Evolutionary conservation across 2,797 vertebrate species (phyloP).

Genomic region (Oophaga sylvatica): DNA sequence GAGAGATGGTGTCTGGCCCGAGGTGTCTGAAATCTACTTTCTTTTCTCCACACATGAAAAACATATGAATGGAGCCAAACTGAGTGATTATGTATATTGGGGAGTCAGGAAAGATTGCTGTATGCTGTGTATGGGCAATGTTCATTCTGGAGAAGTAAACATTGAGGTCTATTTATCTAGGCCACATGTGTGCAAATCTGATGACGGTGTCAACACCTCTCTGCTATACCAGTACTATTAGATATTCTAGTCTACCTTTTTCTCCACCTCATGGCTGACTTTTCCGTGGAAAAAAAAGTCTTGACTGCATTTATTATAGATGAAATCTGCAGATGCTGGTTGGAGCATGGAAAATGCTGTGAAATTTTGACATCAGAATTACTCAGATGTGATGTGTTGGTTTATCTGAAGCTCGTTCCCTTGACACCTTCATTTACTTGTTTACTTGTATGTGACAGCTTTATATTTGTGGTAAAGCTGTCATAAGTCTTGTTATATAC

Average conservation of each 20-base stretch:
- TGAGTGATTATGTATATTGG: too few species aligned
- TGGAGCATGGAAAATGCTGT: conserved; percentile 17
- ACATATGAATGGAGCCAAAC: too few species aligned
- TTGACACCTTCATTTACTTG: not conserved
- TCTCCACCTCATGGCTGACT: not conserved
- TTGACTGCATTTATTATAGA: not conserved
- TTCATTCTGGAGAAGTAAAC: not conserved
- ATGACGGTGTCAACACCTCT: not conserved
- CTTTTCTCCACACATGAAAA: too few species aligned
- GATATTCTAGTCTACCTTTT: not conserved
- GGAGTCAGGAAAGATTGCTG: too few species aligned
- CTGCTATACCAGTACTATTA: not conserved
- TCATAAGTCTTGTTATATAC: not conserved
- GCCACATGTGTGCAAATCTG: not conserved
- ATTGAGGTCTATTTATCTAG: not conserved
- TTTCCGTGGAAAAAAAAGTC: not conserved
- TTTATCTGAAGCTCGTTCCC: not conserved
- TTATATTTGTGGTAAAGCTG: conserved; percentile 3
- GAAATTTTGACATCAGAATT: not conserved
- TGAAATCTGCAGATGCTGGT: not conserved
- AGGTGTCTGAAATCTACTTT: too few species aligned
- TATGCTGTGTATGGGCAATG: too few species aligned
- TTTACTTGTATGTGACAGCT: not conserved
- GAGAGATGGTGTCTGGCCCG: too few species aligned
- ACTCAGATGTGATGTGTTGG: not conserved